Evolutionary conservation across 1,140 invertebrate species (phyloP), one percentile per base, ranked within the genome.

Genomic region (Drosophila nannoptera): DNA sequence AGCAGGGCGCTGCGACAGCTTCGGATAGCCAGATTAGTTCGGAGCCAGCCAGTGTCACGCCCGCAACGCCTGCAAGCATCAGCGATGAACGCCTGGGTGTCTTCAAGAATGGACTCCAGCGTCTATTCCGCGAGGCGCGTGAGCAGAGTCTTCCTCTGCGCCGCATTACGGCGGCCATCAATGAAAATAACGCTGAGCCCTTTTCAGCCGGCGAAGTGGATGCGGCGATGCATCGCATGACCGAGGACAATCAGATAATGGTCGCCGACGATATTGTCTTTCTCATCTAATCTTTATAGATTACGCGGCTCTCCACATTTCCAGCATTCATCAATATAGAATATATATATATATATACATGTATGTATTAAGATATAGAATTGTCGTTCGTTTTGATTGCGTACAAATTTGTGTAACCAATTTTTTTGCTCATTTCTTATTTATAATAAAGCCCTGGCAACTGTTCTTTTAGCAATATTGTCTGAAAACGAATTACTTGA

Each of bases 181-280:
- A 93, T 83, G 90, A 92, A 31, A 90, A 93, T 66, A 91, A 92
- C 68, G 78, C 88, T 2, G 90, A 91, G 56, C 88, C 92, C 4
- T 98, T 97, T 88, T 91, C 91, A 3, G 77, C 91, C 9, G 92
- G 90, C 11, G 97, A 99, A 91, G 92, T 98, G 5, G 90, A 91
- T 42, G 92, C 94, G 0, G 97, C 96, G 2, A 90, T 99, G 8
- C 90, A 94, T 9, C 92, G 91, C 60, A 97, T 99, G 97, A 94
- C 94, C 14, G 94, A 95, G 42, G 95, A 94, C 49, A 98, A 98
- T 90, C 95, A 97, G 89, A 92, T 99, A 22, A 97, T 98, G 96
- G 90, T 97, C 60, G 93, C 96, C 0, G 96, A 97, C 88, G 94
- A 94, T 69, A 94, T 96, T 69, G 92, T 98, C n/a, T 96, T 97